phyloP scores from a whole-genome alignment of 2,888 invertebrate genomes.

The Nebria salina region DNA sequence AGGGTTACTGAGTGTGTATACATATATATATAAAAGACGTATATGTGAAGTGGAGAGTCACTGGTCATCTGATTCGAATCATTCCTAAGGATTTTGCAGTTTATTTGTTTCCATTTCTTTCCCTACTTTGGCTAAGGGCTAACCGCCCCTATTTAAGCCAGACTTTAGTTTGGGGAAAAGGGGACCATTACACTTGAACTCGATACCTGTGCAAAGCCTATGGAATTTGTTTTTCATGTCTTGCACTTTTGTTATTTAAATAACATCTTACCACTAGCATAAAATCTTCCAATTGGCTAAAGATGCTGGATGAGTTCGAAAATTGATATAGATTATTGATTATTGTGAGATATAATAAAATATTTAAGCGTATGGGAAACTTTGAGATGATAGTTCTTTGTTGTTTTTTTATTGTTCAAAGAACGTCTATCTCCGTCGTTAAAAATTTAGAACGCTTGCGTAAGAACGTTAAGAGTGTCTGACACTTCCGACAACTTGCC shows the following conservation, averaged over 20 bases:
- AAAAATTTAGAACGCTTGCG: slow-evolving; percentile 31
- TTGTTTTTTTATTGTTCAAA: not conserved
- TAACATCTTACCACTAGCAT: too few relatives aligned
- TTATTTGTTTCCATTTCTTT: slow-evolving; percentile 28
- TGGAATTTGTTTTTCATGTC: not conserved
- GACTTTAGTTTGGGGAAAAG: not conserved
- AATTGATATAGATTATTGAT: not conserved
- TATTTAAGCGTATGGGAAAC: not conserved
- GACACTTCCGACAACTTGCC: slow-evolving; percentile 27
- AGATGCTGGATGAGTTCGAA: not conserved
- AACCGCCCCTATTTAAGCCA: not conserved
- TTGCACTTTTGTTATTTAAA: not conserved
- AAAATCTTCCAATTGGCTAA: not conserved
- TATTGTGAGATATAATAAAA: not conserved
- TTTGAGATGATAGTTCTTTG: not conserved
- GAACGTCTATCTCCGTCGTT: slow-evolving; percentile 19
- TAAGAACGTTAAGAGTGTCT: slow-evolving; percentile 26
- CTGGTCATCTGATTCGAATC: slow-evolving; percentile 39
- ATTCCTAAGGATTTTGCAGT: slow-evolving; percentile 37
- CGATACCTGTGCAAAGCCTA: not conserved
- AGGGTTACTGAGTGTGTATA: not conserved
- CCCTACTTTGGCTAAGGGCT: not conserved
- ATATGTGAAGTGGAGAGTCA: not conserved
- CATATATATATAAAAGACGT: not conserved
- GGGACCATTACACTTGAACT: not conserved